Evolutionary conservation across 53 echinoderm and acorn worm species (phyloP).

Genomic region (Astropecten irregularis): DNA sequence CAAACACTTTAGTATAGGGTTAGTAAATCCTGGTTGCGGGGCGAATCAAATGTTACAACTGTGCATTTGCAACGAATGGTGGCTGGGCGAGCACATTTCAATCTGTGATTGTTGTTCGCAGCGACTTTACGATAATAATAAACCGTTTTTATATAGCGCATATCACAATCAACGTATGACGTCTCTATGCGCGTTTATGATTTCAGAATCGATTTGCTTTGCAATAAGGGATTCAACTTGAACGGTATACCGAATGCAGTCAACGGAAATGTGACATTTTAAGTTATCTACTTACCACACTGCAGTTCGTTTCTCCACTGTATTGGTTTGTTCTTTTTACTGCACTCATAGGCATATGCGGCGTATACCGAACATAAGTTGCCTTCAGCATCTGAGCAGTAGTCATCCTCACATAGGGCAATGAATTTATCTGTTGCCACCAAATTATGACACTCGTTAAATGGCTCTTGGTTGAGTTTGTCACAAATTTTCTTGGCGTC

Average conservation of each 20-base stretch:
- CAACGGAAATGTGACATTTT: too few species aligned
- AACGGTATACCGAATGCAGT: not conserved
- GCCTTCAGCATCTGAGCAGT: not conserved
- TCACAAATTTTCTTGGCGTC: conserved; percentile 20
- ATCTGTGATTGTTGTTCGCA: not conserved
- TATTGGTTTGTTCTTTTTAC: not conserved
- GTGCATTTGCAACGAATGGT: not conserved
- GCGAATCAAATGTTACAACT: too few species aligned
- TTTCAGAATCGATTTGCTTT: not conserved
- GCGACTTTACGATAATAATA: not conserved
- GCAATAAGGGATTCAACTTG: not conserved
- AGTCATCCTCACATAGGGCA: conserved; percentile 50
- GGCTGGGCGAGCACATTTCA: not conserved
- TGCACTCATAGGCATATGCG: conserved; percentile 56
- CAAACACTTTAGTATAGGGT: too few species aligned
- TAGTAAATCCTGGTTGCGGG: too few species aligned
- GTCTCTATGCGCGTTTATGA: too few species aligned
- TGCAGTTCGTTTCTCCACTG: conserved; percentile 39
- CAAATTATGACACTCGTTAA: conserved; percentile 19
- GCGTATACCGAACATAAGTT: conserved; percentile 33
- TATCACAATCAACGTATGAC: too few species aligned
- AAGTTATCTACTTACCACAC: conserved; percentile 50
- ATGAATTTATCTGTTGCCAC: conserved; percentile 39
- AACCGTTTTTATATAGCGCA: too few species aligned
- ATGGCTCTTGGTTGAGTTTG: conserved; percentile 12